Evolutionary conservation across 92 coral and sea anemone species (phyloP), one percentile per base, ranked within the genome.

Genomic region (Pocillopora meandrina): DNA sequence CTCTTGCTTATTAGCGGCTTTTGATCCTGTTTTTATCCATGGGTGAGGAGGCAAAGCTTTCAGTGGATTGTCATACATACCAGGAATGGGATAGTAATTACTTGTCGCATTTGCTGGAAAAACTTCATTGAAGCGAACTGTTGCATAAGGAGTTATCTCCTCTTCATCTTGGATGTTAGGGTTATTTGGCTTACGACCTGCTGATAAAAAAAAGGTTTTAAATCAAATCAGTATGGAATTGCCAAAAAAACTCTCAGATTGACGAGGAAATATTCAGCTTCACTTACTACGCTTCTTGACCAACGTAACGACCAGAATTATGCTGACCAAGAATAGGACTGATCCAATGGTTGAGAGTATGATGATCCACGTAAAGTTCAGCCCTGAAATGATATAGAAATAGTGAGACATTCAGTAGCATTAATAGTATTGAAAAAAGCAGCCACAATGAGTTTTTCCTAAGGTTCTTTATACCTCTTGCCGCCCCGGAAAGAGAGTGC

Each of bases 21-120:
- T 82, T 55, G 61, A 72, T 21, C 21, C 23, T 14, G 18, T 7
- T 15, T 72, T 62, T 0, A 35, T 34, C 72, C 86, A 61, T 12
- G 58, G 42, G 17, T 26, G 71, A 79, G 61, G 49, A 9, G 72
- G 80, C 49, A 62, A 18, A 26, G 73, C 23, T 63, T 72, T 62
- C 11, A 82, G 86, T 23, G 80, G 80, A 19, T 82, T 82, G 2
- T 73, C 80, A 42, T 72, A 72, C 86, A 82, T 73, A 14, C 86
- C 80, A 12, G 80, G 72, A 3, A 72, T 26, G 42, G 73, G 33
- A 20, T 21, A 26, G 11, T 13, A 2, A 2, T 73, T 61, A 21
- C 16, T 12, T 21, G 73, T 73, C 9, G 72, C 12, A 31, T 55
- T 62, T 55, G 33, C 63, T 60, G 52, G 63, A 7, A 72, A 74